phyloP scores from a whole-genome alignment of 2,888 invertebrate genomes.

The Rhimphoctona megacephalus region DNA sequence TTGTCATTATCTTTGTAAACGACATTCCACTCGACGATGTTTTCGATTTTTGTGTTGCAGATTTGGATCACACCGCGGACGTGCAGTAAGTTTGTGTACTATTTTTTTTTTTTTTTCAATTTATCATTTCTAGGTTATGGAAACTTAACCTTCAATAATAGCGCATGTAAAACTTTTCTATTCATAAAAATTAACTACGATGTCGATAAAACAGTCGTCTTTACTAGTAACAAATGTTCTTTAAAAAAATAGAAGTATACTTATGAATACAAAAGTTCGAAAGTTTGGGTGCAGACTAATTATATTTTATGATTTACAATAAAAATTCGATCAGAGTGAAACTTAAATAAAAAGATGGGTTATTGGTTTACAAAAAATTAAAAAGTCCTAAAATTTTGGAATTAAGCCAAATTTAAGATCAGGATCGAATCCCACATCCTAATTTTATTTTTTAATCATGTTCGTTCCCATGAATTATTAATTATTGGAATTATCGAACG shows the following conservation, averaged over 20 bases:
- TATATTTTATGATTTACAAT: not conserved
- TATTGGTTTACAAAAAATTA: not conserved
- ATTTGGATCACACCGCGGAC: constrained; percentile 99
- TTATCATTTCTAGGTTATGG: constrained; percentile 54
- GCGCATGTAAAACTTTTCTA: not conserved
- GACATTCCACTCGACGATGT: not conserved
- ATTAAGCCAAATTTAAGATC: not conserved
- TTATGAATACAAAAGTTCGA: not conserved
- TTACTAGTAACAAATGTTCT: not conserved
- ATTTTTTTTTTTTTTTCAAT: not conserved
- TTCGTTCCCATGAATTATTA: not conserved
- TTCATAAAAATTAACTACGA: not conserved
- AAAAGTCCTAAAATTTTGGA: not conserved
- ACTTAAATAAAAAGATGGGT: not conserved
- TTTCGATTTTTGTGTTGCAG: constrained; percentile 86
- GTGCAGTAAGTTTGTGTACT: constrained; percentile 93
- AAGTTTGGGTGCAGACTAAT: not conserved
- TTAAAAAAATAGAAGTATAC: not conserved
- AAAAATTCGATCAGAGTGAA: not conserved
- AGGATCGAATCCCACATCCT: not conserved
- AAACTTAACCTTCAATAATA: constrained; percentile 58
- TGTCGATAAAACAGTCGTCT: not conserved
- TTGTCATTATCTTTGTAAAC: not conserved
- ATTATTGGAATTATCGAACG: not conserved
- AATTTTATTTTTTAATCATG: not conserved